Conservation (phyloP, 2,797 vertebrate genomes). For the Carapus acus region DNA sequence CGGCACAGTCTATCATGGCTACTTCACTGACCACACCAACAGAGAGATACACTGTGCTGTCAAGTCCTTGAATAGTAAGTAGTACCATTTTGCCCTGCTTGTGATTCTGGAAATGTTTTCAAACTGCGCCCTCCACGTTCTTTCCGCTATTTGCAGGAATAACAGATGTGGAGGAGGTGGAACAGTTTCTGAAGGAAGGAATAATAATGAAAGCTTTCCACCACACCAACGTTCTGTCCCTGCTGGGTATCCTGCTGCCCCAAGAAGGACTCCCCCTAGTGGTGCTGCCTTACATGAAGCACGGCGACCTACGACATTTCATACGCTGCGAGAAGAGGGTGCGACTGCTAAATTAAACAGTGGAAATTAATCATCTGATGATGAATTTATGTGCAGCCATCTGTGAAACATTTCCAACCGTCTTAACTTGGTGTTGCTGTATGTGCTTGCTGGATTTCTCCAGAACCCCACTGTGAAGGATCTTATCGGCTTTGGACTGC, state of each 20-base stretch:
- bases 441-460: slow-evolving; percentile 15
- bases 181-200: slow-evolving; percentile 92
- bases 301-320: slow-evolving; percentile 91
- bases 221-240: slow-evolving; percentile 87
- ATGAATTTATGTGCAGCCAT: slow-evolving; percentile 4
- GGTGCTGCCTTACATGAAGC: slow-evolving; percentile 93
- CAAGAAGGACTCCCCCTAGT: slow-evolving; percentile 85
- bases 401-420: background rate
- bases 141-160: slow-evolving; percentile 78
- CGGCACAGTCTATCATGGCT: slow-evolving; percentile 93
- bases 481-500: slow-evolving; percentile 91
- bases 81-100: background rate
- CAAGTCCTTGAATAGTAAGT: slow-evolving; percentile 94
- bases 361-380: background rate
- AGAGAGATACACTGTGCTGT: slow-evolving; percentile 87
- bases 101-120: too few relatives aligned
- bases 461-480: slow-evolving; percentile 96
- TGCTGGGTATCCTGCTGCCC: slow-evolving; percentile 88
- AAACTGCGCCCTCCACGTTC: too few relatives aligned
- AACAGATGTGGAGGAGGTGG: slow-evolving; percentile 92
- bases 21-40: slow-evolving; percentile 76
- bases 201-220: slow-evolving; percentile 96
- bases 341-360: slow-evolving; percentile 26
- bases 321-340: slow-evolving; percentile 88
- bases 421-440: slow-evolving; percentile 8